phyloP scores from a whole-genome alignment of 92 coral and sea anemone species.

The Umimayanthus kanabou region DNA sequence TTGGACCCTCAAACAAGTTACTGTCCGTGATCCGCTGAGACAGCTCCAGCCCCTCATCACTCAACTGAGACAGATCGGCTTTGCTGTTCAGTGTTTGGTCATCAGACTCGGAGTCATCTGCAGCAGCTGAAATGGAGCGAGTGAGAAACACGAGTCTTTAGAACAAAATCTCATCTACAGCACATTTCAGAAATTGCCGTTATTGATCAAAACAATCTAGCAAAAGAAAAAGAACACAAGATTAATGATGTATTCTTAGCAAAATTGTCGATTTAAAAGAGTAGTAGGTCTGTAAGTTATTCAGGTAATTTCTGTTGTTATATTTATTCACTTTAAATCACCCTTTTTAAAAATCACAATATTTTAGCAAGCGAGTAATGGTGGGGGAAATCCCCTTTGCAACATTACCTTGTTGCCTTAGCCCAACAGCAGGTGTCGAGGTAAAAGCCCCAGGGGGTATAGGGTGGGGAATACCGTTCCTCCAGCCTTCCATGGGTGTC shows the following conservation, averaged over 20 bases:
- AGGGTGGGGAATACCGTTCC: constrained; percentile 57
- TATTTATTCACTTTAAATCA: too few species aligned
- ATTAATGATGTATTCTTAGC: too few species aligned
- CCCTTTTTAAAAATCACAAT: too few species aligned
- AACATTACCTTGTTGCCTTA: constrained; percentile 47
- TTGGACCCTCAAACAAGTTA: constrained; percentile 91
- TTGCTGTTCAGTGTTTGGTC: constrained; percentile 82
- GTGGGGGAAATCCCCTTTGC: neutral
- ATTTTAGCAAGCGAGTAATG: too few species aligned
- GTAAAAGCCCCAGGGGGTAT: constrained; percentile 71
- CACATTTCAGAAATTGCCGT: too few species aligned
- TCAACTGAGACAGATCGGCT: constrained; percentile 78
- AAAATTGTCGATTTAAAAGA: too few species aligned
- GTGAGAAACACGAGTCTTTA: neutral
- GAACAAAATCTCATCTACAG: too few species aligned
- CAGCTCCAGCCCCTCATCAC: constrained; percentile 98
- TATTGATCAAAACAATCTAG: too few species aligned
- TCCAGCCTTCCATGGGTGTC: constrained; percentile 67
- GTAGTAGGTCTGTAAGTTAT: too few species aligned
- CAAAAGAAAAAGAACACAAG: too few species aligned
- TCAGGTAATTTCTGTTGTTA: too few species aligned
- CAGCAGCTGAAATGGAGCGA: constrained; percentile 30
- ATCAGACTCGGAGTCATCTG: constrained; percentile 71
- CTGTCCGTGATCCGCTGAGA: constrained; percentile 77
- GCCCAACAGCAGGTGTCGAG: constrained; percentile 93